Conservation (phyloP, 1,140 invertebrate species). For the Phymorhynchus buccinoides region DNA sequence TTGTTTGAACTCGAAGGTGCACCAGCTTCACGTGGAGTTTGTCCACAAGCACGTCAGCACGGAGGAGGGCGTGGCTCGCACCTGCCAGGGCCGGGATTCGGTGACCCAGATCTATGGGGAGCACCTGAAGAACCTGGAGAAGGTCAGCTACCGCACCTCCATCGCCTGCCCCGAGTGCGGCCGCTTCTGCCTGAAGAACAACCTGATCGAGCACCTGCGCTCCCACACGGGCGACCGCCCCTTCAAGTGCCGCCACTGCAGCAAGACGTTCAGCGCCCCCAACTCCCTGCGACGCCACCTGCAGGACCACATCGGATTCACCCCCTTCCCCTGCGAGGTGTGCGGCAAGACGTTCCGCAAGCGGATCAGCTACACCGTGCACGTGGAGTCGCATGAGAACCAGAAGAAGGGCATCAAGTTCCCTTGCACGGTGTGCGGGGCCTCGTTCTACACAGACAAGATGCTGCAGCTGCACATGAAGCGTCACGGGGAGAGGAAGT, state of each 20-base stretch:
- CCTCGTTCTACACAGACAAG: slow-evolving; percentile 76
- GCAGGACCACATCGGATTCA: slow-evolving; percentile 62
- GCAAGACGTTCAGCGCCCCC: slow-evolving; percentile 56
- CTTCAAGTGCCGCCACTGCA: slow-evolving; percentile 64
- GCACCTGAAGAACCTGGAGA: slow-evolving; percentile 55
- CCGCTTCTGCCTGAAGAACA: slow-evolving; percentile 58
- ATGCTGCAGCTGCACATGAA: slow-evolving; percentile 79
- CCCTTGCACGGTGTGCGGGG: slow-evolving; percentile 78
- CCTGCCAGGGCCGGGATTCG: slow-evolving; percentile 55
- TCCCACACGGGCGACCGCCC: slow-evolving; percentile 63
- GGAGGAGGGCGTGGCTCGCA: slow-evolving; percentile 55
- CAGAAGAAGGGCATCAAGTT: slow-evolving; percentile 60
- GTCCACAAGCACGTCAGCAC: slow-evolving; percentile 62
- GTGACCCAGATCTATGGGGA: slow-evolving; percentile 58
- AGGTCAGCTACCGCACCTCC: slow-evolving; percentile 46
- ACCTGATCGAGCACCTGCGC: slow-evolving; percentile 65
- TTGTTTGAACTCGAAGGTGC: too few species aligned
- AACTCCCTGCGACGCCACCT: slow-evolving; percentile 67
- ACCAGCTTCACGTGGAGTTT: slow-evolving; percentile 64
- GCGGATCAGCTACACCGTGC: slow-evolving; percentile 54
- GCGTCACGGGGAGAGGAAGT: slow-evolving; percentile 77
- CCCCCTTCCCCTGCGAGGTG: slow-evolving; percentile 58
- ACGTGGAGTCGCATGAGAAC: slow-evolving; percentile 60
- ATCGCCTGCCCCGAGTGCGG: slow-evolving; percentile 67
- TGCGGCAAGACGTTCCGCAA: slow-evolving; percentile 68